Percentiles rank a stretch among this genome's conserved stretches.
Conservation (phyloP, 2,888 invertebrate genomes). For the Thalpophila matura region DNA sequence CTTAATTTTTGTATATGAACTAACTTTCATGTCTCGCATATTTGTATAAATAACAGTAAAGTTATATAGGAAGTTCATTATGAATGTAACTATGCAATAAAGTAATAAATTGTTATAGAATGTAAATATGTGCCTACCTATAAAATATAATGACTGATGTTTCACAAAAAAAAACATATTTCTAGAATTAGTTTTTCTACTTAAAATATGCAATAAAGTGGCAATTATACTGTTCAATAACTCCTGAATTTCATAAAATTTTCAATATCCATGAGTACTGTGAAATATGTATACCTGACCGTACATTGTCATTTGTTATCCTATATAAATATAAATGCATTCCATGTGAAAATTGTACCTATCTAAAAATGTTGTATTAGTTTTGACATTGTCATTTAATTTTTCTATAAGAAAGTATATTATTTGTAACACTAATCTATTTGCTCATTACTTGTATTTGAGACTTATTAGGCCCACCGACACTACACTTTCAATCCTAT, state of each 20-base stretch:
- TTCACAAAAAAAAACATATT: conserved; percentile 47
- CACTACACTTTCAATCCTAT: neutral
- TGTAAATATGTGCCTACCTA: conserved; percentile 64
- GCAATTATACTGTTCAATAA: conserved; percentile 29
- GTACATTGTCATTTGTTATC: conserved; percentile 23
- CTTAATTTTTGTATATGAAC: conserved; percentile 57
- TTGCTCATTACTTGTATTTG: conserved; percentile 47
- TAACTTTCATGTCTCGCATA: conserved; percentile 40
- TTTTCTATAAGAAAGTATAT: conserved; percentile 7
- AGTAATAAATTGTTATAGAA: conserved; percentile 47
- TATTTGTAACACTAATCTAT: conserved; percentile 26
- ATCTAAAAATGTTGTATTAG: conserved; percentile 11
- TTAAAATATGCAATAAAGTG: conserved; percentile 39
- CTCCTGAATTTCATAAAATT: conserved; percentile 6
- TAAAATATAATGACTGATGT: conserved; percentile 63
- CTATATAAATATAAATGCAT: conserved; percentile 51
- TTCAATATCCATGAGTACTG: conserved; percentile 10
- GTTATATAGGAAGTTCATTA: conserved; percentile 24
- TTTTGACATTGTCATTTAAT: conserved; percentile 27
- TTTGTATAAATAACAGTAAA: conserved; percentile 45
- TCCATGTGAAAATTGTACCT: conserved; percentile 50
- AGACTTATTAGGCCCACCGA: conserved; percentile 56
- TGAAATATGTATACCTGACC: conserved; percentile 27
- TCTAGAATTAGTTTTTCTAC: conserved; percentile 64
- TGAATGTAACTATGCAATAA: conserved; percentile 47